phyloP scores from a whole-genome alignment of 2,113 vertebrate species.

The Neofelis nebulosa region DNA sequence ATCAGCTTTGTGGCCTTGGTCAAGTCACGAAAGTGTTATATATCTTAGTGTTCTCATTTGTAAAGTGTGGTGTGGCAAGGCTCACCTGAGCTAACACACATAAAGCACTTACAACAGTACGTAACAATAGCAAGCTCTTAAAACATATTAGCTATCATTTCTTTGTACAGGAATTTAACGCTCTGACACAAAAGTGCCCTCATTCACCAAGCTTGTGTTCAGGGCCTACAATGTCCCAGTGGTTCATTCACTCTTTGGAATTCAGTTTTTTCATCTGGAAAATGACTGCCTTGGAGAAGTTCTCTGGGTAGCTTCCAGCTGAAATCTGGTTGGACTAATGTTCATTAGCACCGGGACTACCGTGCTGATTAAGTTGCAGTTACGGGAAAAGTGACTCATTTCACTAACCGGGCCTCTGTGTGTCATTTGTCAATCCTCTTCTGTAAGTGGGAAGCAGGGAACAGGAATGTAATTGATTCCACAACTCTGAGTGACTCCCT shows the following conservation, averaged over 20 bases:
- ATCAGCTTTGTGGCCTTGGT: background rate
- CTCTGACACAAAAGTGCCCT: background rate
- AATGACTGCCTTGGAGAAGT: constrained; percentile 43
- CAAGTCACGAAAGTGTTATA: background rate
- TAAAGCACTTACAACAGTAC: background rate
- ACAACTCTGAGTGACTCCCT: constrained; percentile 23
- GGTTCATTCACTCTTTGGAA: background rate
- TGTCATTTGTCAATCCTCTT: constrained; percentile 66
- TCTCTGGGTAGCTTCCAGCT: constrained; percentile 1
- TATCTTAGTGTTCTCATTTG: background rate
- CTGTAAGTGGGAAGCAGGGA: background rate
- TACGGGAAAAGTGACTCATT: constrained; percentile 65
- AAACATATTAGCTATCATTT: background rate
- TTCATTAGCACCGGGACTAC: constrained; percentile 60
- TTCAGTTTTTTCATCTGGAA: constrained; percentile 52
- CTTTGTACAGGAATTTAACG: background rate
- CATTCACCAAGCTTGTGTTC: background rate
- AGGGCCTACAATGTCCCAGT: background rate
- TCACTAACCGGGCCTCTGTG: constrained; percentile 59
- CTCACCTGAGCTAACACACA: no score
- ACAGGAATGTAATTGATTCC: constrained; percentile 58
- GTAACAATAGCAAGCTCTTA: background rate
- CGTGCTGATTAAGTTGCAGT: constrained; percentile 65
- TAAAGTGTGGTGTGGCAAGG: background rate
- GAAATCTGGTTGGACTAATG: constrained; percentile 53